These are phyloP conservation scores for Notarius quadriscutis DNA, from an alignment of 2,113 vertebrate species.

Conservation along the genomic window DNA sequence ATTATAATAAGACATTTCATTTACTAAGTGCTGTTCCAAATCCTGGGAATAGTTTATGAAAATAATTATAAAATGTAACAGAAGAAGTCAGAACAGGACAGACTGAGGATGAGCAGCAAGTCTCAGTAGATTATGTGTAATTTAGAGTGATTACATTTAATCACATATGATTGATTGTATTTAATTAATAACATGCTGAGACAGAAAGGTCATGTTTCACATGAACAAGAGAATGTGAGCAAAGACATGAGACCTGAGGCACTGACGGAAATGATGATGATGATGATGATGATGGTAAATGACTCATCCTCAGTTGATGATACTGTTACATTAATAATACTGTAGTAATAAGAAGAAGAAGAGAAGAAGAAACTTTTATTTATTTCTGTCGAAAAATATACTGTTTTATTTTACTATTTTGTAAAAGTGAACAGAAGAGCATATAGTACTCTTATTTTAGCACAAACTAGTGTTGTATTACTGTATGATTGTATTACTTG, in stretches of 20 bases:
- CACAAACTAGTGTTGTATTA: neutral
- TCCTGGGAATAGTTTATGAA: neutral
- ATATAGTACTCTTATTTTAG: neutral
- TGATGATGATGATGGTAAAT: neutral
- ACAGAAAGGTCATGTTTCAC: neutral
- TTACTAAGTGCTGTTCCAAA: neutral
- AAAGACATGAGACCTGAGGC: neutral
- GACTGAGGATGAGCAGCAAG: neutral
- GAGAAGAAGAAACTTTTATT: neutral
- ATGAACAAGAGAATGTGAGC: neutral
- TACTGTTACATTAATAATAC: neutral
- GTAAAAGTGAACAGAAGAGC: neutral
- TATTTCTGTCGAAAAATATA: neutral
- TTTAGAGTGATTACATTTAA: neutral
- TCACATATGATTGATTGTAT: neutral
- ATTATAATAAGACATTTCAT: neutral
- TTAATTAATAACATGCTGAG: neutral
- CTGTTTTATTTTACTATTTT: neutral
- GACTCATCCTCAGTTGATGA: slow-evolving; percentile 13
- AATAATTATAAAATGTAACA: neutral
- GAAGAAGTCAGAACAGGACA: too few species aligned
- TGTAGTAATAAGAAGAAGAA: neutral
- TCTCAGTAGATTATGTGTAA: too few species aligned
- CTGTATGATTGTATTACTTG: neutral
- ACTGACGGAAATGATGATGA: neutral